A percentile compares a stretch with the other conserved stretches of the same genome.
phyloP scores from a whole-genome alignment of 2,113 vertebrate genomes.

The Saguinus imperator region DNA sequence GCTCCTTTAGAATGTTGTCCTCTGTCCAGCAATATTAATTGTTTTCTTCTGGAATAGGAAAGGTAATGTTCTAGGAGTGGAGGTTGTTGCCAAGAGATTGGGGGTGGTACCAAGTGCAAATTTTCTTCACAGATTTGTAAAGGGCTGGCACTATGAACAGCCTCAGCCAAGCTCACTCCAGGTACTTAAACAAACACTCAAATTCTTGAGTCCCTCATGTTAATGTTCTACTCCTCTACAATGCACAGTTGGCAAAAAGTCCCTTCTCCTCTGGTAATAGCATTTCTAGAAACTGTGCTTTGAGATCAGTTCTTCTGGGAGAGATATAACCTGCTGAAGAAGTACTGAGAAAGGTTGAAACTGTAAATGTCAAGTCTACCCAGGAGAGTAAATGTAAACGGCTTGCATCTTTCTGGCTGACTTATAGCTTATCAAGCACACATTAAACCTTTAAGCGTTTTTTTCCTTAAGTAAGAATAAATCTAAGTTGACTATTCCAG shows the following conservation, averaged over 20 bases:
- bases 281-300: constrained; percentile 48
- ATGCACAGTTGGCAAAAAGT: constrained; percentile 16
- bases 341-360: constrained; percentile 45
- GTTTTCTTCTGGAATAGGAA: constrained; percentile 11
- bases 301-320: constrained; percentile 65
- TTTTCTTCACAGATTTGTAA: background rate
- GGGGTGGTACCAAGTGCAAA: background rate
- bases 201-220: background rate
- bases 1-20: background rate
- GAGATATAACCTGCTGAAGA: constrained; percentile 62
- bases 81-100: background rate
- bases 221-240: background rate
- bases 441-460: constrained; percentile 76
- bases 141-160: background rate
- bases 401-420: constrained; percentile 70
- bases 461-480: constrained; percentile 77
- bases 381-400: constrained; percentile 70
- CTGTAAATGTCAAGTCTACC: constrained; percentile 59
- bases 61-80: background rate
- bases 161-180: background rate
- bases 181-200: constrained; percentile 9
- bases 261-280: constrained; percentile 17
- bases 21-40: background rate
- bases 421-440: constrained; percentile 69
- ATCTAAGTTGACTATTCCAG: constrained; percentile 71